phyloP scores from a whole-genome alignment of 1,140 invertebrate species.

The Probaryconus sp. region DNA sequence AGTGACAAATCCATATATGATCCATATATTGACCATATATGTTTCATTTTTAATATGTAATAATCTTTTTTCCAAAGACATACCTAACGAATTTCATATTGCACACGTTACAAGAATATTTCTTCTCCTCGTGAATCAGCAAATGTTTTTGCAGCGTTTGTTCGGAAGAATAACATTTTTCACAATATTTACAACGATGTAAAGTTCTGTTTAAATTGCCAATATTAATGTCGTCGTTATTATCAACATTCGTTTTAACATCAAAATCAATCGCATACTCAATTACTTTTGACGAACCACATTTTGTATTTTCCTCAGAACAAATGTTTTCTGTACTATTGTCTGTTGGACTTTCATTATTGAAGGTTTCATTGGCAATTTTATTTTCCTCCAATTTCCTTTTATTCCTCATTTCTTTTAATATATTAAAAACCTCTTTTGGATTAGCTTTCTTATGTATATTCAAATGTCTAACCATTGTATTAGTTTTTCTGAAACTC shows the following conservation, averaged over 20 bases:
- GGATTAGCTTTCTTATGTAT: constrained; percentile 69
- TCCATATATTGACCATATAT: too few relatives aligned
- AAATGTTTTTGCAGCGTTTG: constrained; percentile 56
- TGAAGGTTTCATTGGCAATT: neutral
- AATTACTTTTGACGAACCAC: neutral
- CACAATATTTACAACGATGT: constrained; percentile 58
- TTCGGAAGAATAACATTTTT: constrained; percentile 43
- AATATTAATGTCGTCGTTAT: neutral
- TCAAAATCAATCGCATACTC: constrained; percentile 12
- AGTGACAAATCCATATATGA: too few relatives aligned
- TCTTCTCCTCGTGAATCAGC: constrained; percentile 54
- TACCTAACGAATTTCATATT: constrained; percentile 65
- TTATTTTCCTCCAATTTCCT: constrained; percentile 59
- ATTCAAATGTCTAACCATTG: constrained; percentile 72
- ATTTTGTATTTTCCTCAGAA: neutral
- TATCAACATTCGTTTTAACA: constrained; percentile 13
- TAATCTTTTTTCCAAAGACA: too few relatives aligned
- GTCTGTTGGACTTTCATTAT: neutral
- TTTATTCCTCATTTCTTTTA: constrained; percentile 69
- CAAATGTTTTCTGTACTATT: neutral
- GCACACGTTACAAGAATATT: constrained; percentile 64
- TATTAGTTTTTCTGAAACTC: constrained; percentile 67
- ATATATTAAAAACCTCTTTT: constrained; percentile 67
- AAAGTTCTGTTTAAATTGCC: too few relatives aligned
- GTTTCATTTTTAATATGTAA: neutral